Percentiles rank a stretch among this genome's conserved stretches.
Conservation (phyloP, 2,113 vertebrate species). For the Cinclus mexicanus region DNA sequence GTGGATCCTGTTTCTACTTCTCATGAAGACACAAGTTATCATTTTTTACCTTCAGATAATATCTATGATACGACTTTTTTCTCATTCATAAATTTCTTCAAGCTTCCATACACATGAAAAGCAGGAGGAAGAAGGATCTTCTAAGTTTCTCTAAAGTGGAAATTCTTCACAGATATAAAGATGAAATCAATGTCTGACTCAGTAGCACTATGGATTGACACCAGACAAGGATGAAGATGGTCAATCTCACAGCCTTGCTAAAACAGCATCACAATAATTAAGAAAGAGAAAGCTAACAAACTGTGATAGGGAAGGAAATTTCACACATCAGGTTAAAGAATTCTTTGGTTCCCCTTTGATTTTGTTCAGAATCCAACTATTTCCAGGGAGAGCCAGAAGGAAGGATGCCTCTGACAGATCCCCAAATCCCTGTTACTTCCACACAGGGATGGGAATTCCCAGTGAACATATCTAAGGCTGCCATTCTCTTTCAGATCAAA, state of each 20-base stretch:
- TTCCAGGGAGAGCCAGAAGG: not conserved
- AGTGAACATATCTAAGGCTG: not conserved
- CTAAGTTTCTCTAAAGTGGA: not conserved
- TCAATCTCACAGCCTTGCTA: not conserved
- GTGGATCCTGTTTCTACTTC: not conserved
- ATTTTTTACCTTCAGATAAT: not conserved
- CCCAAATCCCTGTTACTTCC: not conserved
- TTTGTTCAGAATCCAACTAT: not conserved
- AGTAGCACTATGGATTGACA: not conserved
- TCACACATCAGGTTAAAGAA: not conserved
- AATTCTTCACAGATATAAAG: not conserved
- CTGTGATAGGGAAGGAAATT: not conserved
- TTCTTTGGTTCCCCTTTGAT: not conserved
- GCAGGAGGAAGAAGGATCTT: not conserved
- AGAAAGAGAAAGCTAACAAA: not conserved
- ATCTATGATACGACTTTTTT: not conserved
- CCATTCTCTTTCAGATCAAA: not conserved
- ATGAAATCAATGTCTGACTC: not conserved
- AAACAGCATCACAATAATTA: not conserved
- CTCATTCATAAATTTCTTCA: conserved; percentile 8
- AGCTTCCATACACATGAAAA: not conserved
- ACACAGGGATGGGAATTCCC: not conserved
- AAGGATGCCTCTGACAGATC: not conserved
- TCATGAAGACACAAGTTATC: not conserved
- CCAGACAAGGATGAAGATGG: not conserved